phyloP scores from a whole-genome alignment of 1,140 invertebrate species.

The Bicyclus anynana region DNA sequence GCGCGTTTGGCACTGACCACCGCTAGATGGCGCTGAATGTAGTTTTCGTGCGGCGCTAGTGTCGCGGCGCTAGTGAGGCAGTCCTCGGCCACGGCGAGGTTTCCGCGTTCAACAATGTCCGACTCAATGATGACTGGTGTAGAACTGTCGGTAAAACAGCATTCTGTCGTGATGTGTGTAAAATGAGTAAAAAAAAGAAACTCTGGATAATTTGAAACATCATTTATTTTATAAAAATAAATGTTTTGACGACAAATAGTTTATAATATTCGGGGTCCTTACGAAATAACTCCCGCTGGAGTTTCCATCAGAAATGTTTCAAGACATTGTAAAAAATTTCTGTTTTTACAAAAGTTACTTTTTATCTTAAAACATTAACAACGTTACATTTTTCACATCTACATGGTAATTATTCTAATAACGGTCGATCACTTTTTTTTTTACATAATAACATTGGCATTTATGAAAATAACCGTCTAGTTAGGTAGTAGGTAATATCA shows the following conservation, averaged over 20 bases:
- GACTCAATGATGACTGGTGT: too few relatives aligned
- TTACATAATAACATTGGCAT: conserved; percentile 56
- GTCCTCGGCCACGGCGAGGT: conserved; percentile 87
- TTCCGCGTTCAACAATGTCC: too few relatives aligned
- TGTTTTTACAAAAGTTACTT: conserved; percentile 76
- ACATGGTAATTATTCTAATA: conserved; percentile 61
- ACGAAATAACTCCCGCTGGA: conserved; percentile 56
- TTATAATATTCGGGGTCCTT: conserved; percentile 74
- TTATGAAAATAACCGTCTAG: conserved; percentile 64
- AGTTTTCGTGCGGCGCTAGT: conserved; percentile 92
- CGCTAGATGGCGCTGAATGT: conserved; percentile 91
- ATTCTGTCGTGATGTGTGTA: too few relatives aligned
- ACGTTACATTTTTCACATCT: conserved; percentile 75
- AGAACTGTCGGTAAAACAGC: too few relatives aligned
- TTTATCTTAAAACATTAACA: conserved; percentile 77
- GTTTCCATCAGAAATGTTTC: conserved; percentile 65
- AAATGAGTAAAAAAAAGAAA: conserved; percentile 21
- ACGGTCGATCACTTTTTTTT: conserved; percentile 69
- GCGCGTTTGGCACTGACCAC: conserved; percentile 88
- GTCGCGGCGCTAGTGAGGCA: conserved; percentile 89
- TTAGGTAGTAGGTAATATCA: conserved; percentile 7
- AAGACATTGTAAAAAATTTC: conserved; percentile 76
- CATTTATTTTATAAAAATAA: conserved; percentile 77
- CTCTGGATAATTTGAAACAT: conserved; percentile 59
- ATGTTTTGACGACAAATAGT: conserved; percentile 77